phyloP scores from a whole-genome alignment of 2,888 invertebrate genomes.

The Gandaritis pyraliata region DNA sequence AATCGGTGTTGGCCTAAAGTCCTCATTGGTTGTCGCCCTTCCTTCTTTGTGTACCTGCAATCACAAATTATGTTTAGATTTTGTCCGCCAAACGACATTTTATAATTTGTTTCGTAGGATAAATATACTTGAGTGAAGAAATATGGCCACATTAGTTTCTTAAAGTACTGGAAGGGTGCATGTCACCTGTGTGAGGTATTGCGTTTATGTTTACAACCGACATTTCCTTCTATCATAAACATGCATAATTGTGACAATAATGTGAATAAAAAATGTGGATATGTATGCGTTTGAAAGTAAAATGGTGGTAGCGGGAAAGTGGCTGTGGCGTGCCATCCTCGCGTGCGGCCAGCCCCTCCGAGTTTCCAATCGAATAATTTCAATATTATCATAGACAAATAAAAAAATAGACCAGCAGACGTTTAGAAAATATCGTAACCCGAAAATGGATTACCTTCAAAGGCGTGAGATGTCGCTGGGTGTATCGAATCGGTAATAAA shows the following conservation, averaged over 20 bases:
- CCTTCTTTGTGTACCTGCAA: constrained; percentile 67
- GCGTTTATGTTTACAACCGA: neutral
- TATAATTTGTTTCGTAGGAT: neutral
- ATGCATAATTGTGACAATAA: constrained; percentile 39
- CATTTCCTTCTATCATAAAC: constrained; percentile 28
- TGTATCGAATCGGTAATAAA: too few species aligned
- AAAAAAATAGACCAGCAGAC: too few species aligned
- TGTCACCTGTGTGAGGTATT: too few species aligned
- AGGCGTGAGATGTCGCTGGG: too few species aligned
- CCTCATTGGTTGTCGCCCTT: constrained; percentile 59
- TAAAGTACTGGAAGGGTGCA: too few species aligned
- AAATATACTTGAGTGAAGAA: too few species aligned
- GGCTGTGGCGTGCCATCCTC: constrained; percentile 58
- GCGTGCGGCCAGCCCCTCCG: constrained; percentile 63
- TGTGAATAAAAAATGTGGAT: constrained; percentile 57
- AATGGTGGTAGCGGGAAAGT: constrained; percentile 77
- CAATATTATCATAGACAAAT: too few species aligned
- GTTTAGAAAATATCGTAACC: too few species aligned
- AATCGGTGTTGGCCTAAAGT: constrained; percentile 76
- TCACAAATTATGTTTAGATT: constrained; percentile 28
- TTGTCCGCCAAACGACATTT: neutral
- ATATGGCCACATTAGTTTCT: too few species aligned
- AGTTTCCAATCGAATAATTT: constrained; percentile 75
- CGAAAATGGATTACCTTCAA: too few species aligned
- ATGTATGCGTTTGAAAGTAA: constrained; percentile 82